Evolutionary conservation across 2,888 invertebrate genomes (phyloP).

Genomic region (Harpagoxenus sublaevis): DNA sequence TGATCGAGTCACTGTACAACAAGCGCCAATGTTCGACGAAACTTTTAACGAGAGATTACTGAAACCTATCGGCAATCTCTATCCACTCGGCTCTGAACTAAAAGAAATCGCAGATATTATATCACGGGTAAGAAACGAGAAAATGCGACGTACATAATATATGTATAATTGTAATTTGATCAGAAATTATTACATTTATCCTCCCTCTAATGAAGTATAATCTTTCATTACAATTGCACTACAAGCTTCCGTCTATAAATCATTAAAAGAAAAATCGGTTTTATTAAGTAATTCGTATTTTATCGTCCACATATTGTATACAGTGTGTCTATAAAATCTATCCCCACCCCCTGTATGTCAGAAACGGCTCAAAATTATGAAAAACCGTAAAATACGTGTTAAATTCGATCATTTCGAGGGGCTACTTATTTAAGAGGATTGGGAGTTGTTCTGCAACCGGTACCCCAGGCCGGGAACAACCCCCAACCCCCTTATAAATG

Average conservation of each 20-base stretch:
- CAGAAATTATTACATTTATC: no score
- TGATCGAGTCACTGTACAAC: neutral
- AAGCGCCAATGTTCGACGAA: constrained; percentile 9
- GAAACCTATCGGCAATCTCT: constrained; percentile 82
- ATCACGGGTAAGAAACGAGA: constrained; percentile 87
- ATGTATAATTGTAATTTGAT: neutral
- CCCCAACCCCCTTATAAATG: no score
- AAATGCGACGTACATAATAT: neutral
- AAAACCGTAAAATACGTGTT: no score
- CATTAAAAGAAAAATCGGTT: neutral
- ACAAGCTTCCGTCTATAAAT: neutral
- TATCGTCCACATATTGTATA: no score
- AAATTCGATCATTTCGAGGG: no score
- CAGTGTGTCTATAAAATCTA: no score
- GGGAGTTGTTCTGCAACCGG: no score
- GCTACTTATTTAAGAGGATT: no score
- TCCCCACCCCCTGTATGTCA: no score
- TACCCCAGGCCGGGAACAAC: no score
- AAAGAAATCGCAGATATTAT: constrained; percentile 90
- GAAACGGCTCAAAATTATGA: no score
- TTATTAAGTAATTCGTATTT: neutral
- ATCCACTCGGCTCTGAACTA: constrained; percentile 87
- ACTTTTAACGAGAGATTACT: constrained; percentile 74
- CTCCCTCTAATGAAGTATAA: neutral
- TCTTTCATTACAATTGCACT: neutral